phyloP scores from a whole-genome alignment of 2,797 vertebrate species.

The Acanthurus tractus region DNA sequence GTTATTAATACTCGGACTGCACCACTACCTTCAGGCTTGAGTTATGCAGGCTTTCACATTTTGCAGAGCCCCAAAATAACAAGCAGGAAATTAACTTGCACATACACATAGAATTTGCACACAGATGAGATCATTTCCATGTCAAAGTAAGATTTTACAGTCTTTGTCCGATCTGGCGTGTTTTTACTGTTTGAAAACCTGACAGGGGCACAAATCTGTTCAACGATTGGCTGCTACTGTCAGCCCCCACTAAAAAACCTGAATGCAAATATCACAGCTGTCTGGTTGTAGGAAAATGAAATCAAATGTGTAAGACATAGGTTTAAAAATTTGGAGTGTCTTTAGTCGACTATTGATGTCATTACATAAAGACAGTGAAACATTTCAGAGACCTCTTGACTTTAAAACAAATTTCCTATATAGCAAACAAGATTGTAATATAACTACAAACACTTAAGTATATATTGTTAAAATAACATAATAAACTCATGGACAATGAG shows the following conservation, averaged over 20 bases:
- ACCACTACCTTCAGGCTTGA: neutral
- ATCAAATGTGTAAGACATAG: neutral
- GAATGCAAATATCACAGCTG: neutral
- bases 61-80: slow-evolving; percentile 16
- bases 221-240: neutral
- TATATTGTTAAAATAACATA: neutral
- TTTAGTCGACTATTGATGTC: neutral
- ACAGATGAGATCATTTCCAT: slow-evolving; percentile 42
- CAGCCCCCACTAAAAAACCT: neutral
- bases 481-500: neutral
- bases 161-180: slow-evolving; percentile 18
- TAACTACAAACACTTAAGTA: neutral
- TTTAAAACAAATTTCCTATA: neutral
- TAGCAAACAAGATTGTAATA: neutral
- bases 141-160: slow-evolving; percentile 30
- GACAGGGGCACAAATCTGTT: neutral
- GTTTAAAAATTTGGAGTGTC: neutral
- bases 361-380: neutral
- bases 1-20: neutral
- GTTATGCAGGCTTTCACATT: slow-evolving; percentile 8
- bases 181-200: slow-evolving; percentile 25
- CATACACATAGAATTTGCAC: slow-evolving; percentile 42
- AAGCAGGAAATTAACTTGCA: slow-evolving; percentile 35
- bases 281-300: neutral
- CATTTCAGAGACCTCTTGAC: neutral